These are phyloP conservation scores for Botrylloides violaceus DNA, from an alignment of 23 tunicate genomes.

Conservation along the genomic window DNA sequence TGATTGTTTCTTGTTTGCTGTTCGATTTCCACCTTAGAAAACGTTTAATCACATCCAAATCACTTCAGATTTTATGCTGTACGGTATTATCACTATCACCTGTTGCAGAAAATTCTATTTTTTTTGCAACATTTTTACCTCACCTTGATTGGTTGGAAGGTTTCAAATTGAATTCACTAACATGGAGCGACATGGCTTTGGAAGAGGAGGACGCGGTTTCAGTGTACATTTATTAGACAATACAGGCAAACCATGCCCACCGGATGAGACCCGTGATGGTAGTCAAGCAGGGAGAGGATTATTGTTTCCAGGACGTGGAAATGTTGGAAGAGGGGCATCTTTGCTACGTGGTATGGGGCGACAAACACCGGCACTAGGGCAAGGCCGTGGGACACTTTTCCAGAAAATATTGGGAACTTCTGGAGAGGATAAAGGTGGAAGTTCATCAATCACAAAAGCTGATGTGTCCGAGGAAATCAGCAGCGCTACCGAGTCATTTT, in stretches of 20 bases:
- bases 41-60: too few relatives aligned
- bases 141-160: too few relatives aligned
- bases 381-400: neutral
- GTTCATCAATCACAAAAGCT: too few relatives aligned
- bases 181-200: conserved; percentile 6
- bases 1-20: too few relatives aligned
- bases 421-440: neutral
- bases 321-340: conserved; percentile 4
- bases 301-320: too few relatives aligned
- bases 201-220: conserved; percentile 8
- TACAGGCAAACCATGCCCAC: neutral
- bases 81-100: too few relatives aligned
- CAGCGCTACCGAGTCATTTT: neutral
- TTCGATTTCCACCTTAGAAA: too few relatives aligned
- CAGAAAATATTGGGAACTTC: neutral
- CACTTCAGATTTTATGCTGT: too few relatives aligned
- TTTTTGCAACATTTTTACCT: neutral
- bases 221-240: neutral
- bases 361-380: neutral
- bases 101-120: neutral
- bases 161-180: neutral
- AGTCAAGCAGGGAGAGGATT: too few relatives aligned
- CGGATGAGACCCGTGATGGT: too few relatives aligned
- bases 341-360: neutral
- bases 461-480: too few relatives aligned